phyloP scores from a whole-genome alignment of 2,888 invertebrate species.

The Drosophila mercatorum region DNA sequence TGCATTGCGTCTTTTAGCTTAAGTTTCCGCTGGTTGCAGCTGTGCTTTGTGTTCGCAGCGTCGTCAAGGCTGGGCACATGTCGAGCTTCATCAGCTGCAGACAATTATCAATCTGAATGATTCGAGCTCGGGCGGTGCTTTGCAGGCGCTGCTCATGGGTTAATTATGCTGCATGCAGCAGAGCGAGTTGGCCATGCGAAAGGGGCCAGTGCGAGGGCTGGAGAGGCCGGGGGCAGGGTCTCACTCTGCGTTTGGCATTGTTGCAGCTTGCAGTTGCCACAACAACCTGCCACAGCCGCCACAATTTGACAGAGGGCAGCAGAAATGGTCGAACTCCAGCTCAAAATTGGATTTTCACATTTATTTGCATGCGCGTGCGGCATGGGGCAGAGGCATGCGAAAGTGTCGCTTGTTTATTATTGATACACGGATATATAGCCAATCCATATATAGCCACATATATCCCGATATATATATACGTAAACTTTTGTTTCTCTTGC shows the following conservation, averaged over 20 bases:
- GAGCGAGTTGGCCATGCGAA: background rate
- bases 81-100: background rate
- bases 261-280: slow-evolving; percentile 3
- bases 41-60: background rate
- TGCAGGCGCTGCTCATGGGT: slow-evolving; percentile 28
- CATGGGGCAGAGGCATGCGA: background rate
- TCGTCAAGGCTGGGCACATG: background rate
- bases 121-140: background rate
- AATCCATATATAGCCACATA: background rate
- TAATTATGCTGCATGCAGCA: slow-evolving; percentile 47
- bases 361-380: slow-evolving; percentile 28
- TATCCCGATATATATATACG: background rate
- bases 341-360: slow-evolving; percentile 59
- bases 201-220: background rate
- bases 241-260: background rate
- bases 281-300: background rate
- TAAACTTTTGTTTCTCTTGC: slow-evolving; percentile 30
- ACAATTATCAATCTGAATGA: slow-evolving; percentile 6
- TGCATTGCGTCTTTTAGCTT: background rate
- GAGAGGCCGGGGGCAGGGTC: no score
- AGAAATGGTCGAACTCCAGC: slow-evolving; percentile 17
- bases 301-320: background rate
- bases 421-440: slow-evolving; percentile 2
- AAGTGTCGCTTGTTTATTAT: slow-evolving; percentile 15
- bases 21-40: background rate